Base-by-base conservation (phyloP, 2,797 vertebrate species). In the Mus caroli region DNA sequence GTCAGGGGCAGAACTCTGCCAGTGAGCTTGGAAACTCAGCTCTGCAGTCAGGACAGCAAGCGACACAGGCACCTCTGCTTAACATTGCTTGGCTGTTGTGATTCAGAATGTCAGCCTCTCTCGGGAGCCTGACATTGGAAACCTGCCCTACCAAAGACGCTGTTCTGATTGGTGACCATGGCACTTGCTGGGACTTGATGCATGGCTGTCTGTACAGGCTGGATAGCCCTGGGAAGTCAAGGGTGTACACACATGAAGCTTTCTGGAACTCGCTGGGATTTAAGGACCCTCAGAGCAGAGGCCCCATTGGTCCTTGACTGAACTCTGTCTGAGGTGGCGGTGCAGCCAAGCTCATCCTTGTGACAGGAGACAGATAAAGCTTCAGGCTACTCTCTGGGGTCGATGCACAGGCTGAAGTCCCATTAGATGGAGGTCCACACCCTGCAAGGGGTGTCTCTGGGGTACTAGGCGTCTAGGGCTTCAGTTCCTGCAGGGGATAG, bases 61-160 rank as follows among this genome's bases (percentile, higher is more conserved):
- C 13, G 34, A 40, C 37, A 14, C 6, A 0, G 3, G 46, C 26
- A 3, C 28, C 46, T 43, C 62, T 60, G 52, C 69, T 40, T 50
- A n/a, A 19, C 60, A 54, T 79, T 75, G 84, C 54, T 84, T 84
- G 82, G 89, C 69, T 76, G 13, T 58, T 37, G 24, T 22, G 54
- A 80, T 34, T 87, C 77, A 62, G 31, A 83, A 37, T 14, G n/a
- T 60, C 64, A 37, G 6, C 6, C 34, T 54, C 60, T 80, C 62
- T 83, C 64, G 67, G 87, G 69, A 67, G 13, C 31, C 34, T 64
- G 40, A 20, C 2, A 10, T 46, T 34, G 3, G 0, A 62, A 77
- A 22, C 67, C 52, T 87, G 43, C 17, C 43, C 71, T 80, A 83
- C 91, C 92, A 94, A 95, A 96, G 94, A 85, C 15, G 1, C 20